A percentile compares a stretch with the other conserved stretches of the same genome.
Conservation (phyloP, 2,797 vertebrate genomes). For the Cryptoprocta ferox region DNA sequence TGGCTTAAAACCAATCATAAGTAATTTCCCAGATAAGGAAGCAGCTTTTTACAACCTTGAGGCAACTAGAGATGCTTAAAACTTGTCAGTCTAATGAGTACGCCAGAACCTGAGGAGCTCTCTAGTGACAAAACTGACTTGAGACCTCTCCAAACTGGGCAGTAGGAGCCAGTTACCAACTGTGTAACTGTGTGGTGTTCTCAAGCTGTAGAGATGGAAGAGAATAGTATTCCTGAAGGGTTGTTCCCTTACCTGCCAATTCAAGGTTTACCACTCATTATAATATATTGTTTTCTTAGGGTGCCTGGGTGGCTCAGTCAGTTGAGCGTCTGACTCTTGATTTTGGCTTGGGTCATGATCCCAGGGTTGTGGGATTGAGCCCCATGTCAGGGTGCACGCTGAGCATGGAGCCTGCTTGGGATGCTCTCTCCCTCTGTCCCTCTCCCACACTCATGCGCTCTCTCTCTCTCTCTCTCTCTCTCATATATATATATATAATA, state of each 20-base stretch:
- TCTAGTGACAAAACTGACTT: not conserved
- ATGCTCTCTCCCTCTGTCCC: too few relatives aligned
- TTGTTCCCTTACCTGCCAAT: not conserved
- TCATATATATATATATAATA: too few relatives aligned
- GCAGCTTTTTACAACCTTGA: not conserved
- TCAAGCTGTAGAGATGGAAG: not conserved
- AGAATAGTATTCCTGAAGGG: not conserved
- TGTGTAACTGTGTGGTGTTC: fast-evolving
- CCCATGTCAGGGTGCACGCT: too few relatives aligned
- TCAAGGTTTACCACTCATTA: not conserved
- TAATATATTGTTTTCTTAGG: not conserved
- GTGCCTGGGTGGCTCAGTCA: too few relatives aligned
- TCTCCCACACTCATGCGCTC: too few relatives aligned
- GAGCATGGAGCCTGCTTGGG: too few relatives aligned
- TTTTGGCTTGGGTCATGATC: too few relatives aligned
- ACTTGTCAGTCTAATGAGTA: not conserved
- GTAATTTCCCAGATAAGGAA: not conserved
- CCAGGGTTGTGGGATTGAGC: too few relatives aligned
- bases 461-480: too few relatives aligned
- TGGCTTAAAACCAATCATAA: not conserved
- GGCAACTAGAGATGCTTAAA: not conserved
- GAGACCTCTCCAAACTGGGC: not conserved
- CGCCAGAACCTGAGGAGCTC: not conserved
- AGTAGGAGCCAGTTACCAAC: not conserved
- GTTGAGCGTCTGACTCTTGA: too few relatives aligned